Evolutionary conservation across 1,140 invertebrate species (phyloP), one percentile per base, ranked within the genome.

Genomic region (Pseudomyrmex dendroicus): DNA sequence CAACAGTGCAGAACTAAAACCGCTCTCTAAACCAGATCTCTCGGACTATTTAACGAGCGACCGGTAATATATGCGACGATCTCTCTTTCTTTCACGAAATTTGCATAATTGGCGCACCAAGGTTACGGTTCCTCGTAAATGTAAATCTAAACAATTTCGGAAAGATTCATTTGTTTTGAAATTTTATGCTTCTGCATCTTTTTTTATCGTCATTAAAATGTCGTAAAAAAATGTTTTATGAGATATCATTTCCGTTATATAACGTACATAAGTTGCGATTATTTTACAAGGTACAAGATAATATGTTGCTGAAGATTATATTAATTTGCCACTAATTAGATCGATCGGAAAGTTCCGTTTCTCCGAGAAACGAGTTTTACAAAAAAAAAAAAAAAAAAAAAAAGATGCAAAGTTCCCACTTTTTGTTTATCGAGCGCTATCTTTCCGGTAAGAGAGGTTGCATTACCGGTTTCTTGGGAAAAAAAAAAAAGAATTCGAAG

Each of bases 31-130:
- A 78, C 22, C 61, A 84, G 84, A 76, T 83, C 61, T 83, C 61
- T 61, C 12, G 22, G 48, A 4, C 46, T 57, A 35, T 46, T 57
- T 0, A 74, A 72, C 74, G 73, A 3, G 68, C 50, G 78, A 80
- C 72, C 73, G 68, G 74, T 44, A 80, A 52, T 62, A 73, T 78
- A 83, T 25, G 54, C 82, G 73, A 84, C 86, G 89, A 90, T 62
- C 73, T 63, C 64, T 70, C 25, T 86, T 68, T 88, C 76, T 63
- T 59, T 70, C 15, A 73, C 61, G 83, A 86, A 80, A 68, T 56
- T 91, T 91, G 83, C 89, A 86, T 84, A 91, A 91, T 90, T 82
- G 70, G 72, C 35, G 57, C 56, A 84, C 70, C 87, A 92, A 90
- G 89, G 90, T 84, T 87, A 84, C 50, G 61, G 35, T 86, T 85